Conservation (phyloP, 2,888 invertebrate species). For the Argyresthia albistria region DNA sequence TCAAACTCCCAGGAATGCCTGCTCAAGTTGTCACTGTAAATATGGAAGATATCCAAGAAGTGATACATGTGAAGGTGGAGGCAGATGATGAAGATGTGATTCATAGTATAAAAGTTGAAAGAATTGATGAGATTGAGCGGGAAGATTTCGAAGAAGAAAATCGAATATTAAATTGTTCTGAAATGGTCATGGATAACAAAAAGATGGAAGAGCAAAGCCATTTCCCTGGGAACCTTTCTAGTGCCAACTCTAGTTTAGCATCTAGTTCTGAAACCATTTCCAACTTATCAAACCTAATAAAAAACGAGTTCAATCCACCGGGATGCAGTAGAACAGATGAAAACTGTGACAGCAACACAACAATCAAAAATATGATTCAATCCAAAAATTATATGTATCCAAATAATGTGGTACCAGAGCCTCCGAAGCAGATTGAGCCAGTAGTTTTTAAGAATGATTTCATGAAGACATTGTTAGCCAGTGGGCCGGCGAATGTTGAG, state of each 20-base stretch:
- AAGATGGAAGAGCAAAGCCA: conserved; percentile 32
- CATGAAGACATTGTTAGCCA: conserved; percentile 54
- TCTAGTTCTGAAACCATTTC: conserved; percentile 60
- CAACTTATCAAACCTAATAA: conserved; percentile 34
- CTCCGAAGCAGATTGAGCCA: conserved; percentile 23
- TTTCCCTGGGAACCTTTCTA: conserved; percentile 43
- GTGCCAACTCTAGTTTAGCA: conserved; percentile 48
- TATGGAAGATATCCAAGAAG: neutral
- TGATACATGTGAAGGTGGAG: conserved; percentile 33
- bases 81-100: conserved; percentile 31
- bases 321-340: conserved; percentile 50
- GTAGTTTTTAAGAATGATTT: conserved; percentile 28
- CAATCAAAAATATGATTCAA: conserved; percentile 52
- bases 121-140: conserved; percentile 56
- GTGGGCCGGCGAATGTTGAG: conserved; percentile 33
- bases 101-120: conserved; percentile 16
- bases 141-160: conserved; percentile 65
- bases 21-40: no score
- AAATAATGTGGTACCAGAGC: neutral
- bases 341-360: conserved; percentile 44
- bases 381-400: conserved; percentile 26
- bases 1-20: neutral
- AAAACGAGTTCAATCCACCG: conserved; percentile 41
- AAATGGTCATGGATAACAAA: conserved; percentile 45
- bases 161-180: conserved; percentile 51